Conservation (phyloP, 1,140 invertebrate genomes). For the Paralvinella palmiformis region DNA sequence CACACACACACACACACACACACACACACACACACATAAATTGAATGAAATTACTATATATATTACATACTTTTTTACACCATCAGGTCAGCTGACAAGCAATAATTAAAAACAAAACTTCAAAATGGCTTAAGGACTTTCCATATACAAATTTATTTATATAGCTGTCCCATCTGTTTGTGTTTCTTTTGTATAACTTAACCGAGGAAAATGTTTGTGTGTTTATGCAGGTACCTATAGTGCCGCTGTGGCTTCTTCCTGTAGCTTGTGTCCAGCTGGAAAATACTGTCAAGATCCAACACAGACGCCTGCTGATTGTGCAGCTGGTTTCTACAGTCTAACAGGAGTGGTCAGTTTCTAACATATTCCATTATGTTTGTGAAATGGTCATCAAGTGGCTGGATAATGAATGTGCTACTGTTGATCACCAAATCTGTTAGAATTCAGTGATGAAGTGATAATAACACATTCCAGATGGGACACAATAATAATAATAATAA, state of each 20-base stretch:
- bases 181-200: not conserved
- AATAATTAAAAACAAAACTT: not conserved
- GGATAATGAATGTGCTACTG: not conserved
- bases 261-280: slow-evolving; percentile 36
- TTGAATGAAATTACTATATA: not conserved
- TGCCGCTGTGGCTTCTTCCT: slow-evolving; percentile 27
- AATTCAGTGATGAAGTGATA: not conserved
- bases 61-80: not conserved
- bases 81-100: not conserved
- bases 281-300: slow-evolving; percentile 30
- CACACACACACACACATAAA: too few species aligned
- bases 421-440: not conserved
- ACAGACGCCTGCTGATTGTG: slow-evolving; percentile 26
- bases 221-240: slow-evolving; percentile 20
- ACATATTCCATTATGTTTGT: not conserved
- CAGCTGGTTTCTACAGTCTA: slow-evolving; percentile 36
- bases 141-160: not conserved
- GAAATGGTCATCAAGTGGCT: not conserved
- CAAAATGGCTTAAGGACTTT: not conserved
- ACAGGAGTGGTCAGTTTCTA: slow-evolving; percentile 20
- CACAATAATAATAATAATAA: not conserved
- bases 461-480: not conserved
- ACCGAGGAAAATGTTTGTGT: not conserved
- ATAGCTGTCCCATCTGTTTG: not conserved
- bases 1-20: too few species aligned